A percentile compares a stretch with the other conserved stretches of the same genome.
Conservation (phyloP, 2,113 vertebrate species). For the Lampris incognitus region DNA sequence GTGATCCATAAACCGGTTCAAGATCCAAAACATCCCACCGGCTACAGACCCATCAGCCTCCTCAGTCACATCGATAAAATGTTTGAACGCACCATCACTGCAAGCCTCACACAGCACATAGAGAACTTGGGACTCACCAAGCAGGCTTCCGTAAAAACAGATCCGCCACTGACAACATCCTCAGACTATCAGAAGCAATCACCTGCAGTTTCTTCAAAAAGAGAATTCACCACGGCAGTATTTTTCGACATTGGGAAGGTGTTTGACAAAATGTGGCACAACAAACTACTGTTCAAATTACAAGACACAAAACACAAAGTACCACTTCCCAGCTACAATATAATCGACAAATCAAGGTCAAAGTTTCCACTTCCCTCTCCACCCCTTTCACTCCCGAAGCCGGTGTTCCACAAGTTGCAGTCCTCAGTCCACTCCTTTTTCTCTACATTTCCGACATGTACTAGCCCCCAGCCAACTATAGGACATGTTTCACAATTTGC, state of each 20-base stretch:
- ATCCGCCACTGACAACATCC: too few species aligned
- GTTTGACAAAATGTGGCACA: not conserved
- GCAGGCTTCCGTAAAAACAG: too few species aligned
- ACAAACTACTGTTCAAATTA: not conserved
- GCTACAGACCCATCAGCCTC: not conserved
- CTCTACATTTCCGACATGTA: slow-evolving; percentile 1
- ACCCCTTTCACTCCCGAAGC: not conserved
- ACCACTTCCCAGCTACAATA: not conserved
- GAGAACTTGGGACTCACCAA: not conserved
- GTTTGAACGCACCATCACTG: not conserved
- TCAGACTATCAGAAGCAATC: not conserved
- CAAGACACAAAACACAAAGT: not conserved
- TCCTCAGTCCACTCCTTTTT: slow-evolving; percentile 1
- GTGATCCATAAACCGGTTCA: not conserved
- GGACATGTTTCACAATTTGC: not conserved
- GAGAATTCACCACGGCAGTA: not conserved
- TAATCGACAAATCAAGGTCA: not conserved
- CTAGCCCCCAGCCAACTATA: not conserved
- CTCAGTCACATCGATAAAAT: not conserved
- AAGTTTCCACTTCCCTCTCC: not conserved
- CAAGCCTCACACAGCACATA: not conserved
- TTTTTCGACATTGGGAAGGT: not conserved
- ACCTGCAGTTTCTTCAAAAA: not conserved
- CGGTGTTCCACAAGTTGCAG: not conserved
- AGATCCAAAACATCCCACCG: not conserved